Evolutionary conservation across 2,888 invertebrate species (phyloP).

Genomic region (Pasiphila rectangulata): DNA sequence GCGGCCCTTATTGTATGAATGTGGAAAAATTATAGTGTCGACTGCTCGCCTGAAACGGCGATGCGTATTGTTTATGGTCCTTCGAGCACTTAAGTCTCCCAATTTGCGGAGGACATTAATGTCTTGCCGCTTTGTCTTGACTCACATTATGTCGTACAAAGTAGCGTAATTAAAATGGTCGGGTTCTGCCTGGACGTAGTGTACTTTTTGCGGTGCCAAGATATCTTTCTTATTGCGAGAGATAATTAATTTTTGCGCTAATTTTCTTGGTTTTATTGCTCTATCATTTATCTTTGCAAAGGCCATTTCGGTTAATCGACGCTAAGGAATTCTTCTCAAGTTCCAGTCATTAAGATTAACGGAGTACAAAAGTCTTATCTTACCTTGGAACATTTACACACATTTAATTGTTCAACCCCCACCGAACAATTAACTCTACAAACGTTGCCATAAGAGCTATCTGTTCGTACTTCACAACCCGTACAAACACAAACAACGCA

Average conservation of each 20-base stretch:
- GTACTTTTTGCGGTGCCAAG: slow-evolving; percentile 37
- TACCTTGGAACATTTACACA: too few species aligned
- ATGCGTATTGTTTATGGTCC: slow-evolving; percentile 74
- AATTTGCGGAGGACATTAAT: slow-evolving; percentile 72
- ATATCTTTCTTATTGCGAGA: slow-evolving; percentile 15
- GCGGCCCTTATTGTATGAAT: slow-evolving; percentile 81
- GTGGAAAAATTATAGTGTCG: slow-evolving; percentile 80
- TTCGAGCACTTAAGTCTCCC: slow-evolving; percentile 71
- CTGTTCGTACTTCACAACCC: neutral
- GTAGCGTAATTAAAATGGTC: slow-evolving; percentile 67
- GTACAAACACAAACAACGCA: slow-evolving; percentile 11
- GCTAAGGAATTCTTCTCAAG: too few species aligned
- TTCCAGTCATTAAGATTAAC: too few species aligned
- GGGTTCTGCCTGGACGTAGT: slow-evolving; percentile 41
- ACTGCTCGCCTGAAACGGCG: slow-evolving; percentile 75
- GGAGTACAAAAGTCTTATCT: too few species aligned
- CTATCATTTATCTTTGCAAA: too few species aligned
- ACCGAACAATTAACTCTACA: too few species aligned
- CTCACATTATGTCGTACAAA: slow-evolving; percentile 68
- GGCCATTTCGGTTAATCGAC: too few species aligned
- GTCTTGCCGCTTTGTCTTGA: slow-evolving; percentile 63
- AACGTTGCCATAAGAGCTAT: too few species aligned
- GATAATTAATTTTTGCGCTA: slow-evolving; percentile 16
- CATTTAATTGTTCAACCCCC: too few species aligned
- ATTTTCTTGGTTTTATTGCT: slow-evolving; percentile 11